Evolutionary conservation across 2,113 vertebrate species (phyloP).

Genomic region (Limnothrissa miodon): DNA sequence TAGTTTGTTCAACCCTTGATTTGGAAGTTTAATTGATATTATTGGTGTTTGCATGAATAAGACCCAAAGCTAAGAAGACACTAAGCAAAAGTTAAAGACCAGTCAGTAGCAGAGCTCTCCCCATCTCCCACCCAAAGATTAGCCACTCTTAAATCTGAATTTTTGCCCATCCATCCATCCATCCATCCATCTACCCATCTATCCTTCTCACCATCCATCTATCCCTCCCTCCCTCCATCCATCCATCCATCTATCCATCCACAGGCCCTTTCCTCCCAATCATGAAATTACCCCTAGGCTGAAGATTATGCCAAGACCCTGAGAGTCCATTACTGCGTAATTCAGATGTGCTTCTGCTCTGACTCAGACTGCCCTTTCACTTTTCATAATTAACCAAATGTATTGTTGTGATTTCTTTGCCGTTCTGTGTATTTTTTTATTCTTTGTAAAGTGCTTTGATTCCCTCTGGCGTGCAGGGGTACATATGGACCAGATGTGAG

Average conservation of each 20-base stretch:
- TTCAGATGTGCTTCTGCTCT: too few relatives aligned
- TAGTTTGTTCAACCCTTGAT: too few relatives aligned
- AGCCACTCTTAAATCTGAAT: slow-evolving; percentile 18
- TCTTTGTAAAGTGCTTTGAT: slow-evolving; percentile 15
- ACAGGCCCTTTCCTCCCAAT: slow-evolving; percentile 22
- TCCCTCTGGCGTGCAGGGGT: background rate
- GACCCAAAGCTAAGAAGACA: slow-evolving; percentile 11
- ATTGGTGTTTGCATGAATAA: background rate
- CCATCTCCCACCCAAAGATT: background rate
- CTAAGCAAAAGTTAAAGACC: slow-evolving; percentile 34
- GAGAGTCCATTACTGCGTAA: slow-evolving; percentile 12
- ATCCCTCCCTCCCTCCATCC: slow-evolving; percentile 20
- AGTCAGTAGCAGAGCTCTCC: slow-evolving; percentile 22
- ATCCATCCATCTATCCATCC: slow-evolving; percentile 15
- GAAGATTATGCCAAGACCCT: slow-evolving; percentile 27
- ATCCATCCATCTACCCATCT: slow-evolving; percentile 5
- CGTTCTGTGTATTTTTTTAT: background rate
- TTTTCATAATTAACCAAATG: slow-evolving; percentile 44
- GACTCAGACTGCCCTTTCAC: slow-evolving; percentile 28
- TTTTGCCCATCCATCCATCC: background rate
- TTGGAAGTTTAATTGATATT: slow-evolving; percentile 19
- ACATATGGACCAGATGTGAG: background rate
- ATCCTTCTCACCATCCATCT: background rate
- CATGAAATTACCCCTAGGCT: slow-evolving; percentile 38
- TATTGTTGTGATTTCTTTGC: slow-evolving; percentile 10